Evolutionary conservation across 2,113 vertebrate genomes (phyloP), one percentile per base, ranked within the genome.

Genomic region (Forbesichthys papilliferus): DNA sequence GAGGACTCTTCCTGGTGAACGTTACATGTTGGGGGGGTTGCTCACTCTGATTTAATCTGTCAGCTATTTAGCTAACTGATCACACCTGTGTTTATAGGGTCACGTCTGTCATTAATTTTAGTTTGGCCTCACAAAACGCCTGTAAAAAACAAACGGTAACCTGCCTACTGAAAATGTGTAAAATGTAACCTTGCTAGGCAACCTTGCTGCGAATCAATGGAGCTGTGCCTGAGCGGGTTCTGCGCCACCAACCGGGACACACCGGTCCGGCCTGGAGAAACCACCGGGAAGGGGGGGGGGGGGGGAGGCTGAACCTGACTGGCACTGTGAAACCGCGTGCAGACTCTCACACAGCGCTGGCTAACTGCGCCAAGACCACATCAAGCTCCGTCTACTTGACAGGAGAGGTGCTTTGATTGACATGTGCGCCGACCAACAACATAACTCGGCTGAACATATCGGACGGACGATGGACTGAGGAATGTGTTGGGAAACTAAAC

Each of bases 101-200:
- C 84, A 42, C 76, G 69, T 74, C 74, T 52, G 12, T 75, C 80
- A 86, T 90, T 90, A 83, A 91, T 87, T 88, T 75, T 79, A 75
- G 78, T 84, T 84, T 87, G 86, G 87, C 84, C 88, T 88, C 84
- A 83, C 89, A 89, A 90, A 90, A 85, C 46, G 77, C 75, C 84
- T 52, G 71, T 87, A 81, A 91, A 90, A 86, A 75, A 8, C 54
- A 72, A 67, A 60, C 75, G 71, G 77, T 82, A 79, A 83, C 52
- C 33, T 66, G 62, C 69, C 71, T 66, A 27, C 78, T 16, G 47
- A 20, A 67, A 77, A 79, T 60, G 83, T 68, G 78, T 91, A 80
- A 90, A 87, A 90, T 84, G 64, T 88, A 88, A 89, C 88, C 89
- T 90, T 89, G 84, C 67, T 69, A 5, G 9, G 68, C 78, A 66